Base-by-base conservation (phyloP, 1,140 invertebrate species). In the Drosophila elegans region DNA sequence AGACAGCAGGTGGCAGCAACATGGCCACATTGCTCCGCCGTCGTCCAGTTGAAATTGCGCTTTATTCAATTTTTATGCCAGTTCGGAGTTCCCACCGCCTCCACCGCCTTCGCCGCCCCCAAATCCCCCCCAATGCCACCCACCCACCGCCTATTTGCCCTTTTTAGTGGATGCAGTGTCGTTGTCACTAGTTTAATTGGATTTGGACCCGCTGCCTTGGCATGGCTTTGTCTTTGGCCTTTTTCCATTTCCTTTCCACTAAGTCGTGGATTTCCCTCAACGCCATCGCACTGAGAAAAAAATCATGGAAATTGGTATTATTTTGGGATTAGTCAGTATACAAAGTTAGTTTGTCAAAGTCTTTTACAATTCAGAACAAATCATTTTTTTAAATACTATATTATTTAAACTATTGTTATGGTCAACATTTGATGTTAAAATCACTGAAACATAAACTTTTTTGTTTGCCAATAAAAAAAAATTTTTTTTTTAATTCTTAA, bases 131-230 rank as follows among this genome's bases (percentile, higher is more conserved):
- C 6, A 11, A 44, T 12, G 27, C 12, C 45, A 32, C n/a, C 46
- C 46, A 13, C 46, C 21, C n/a, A 0, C 0, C 25, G 21, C 10
- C 44, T n/a, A 16, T 44, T 66, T 67, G 73, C 84, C 72, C 77
- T 88, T 82, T 83, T 86, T 83, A 68, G 61, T 76, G 61, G 61
- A 68, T 84, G 76, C 76, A 78, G 73, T 74, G 67, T 88, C 83
- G 79, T 86, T 86, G 84, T 88, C 83, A 83, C 79, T 80, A 77
- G 62, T 83, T 88, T 88, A 88, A 88, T 88, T 88, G 83, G 84
- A 88, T 88, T 88, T 88, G 67, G 75, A 74, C 67, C 52, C 71
- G 41, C 57, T 76, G 75, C 64, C 76, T 44, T 54, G 74, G 45
- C 67, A 48, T 63, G 71, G 64, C 82, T 75, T 88, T 86, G 78